These are phyloP conservation scores for Charina bottae DNA, from an alignment of 2,113 vertebrate genomes.

Conservation along the genomic window DNA sequence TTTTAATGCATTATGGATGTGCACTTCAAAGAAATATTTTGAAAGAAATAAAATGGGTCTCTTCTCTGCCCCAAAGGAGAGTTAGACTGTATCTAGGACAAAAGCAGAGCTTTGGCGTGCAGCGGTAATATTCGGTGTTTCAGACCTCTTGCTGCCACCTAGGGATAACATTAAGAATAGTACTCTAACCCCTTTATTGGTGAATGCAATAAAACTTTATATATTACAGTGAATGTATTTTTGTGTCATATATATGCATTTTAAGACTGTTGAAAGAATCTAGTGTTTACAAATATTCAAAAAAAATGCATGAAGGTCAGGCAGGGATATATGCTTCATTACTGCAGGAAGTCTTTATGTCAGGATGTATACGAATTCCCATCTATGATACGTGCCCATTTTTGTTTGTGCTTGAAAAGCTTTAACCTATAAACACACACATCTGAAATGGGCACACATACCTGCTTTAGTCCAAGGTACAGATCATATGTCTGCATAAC, in stretches of 20 bases:
- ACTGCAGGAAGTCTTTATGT: too few relatives aligned
- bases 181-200: background rate
- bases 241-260: background rate
- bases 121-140: background rate
- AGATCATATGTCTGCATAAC: background rate
- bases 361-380: background rate
- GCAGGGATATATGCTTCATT: background rate
- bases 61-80: background rate
- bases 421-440: background rate
- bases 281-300: background rate
- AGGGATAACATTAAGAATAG: constrained; percentile 53
- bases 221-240: background rate
- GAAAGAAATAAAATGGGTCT: background rate
- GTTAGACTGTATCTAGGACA: background rate
- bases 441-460: background rate
- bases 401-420: background rate
- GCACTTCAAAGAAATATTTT: background rate
- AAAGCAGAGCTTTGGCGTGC: background rate
- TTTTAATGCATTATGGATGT: background rate
- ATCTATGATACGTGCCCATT: background rate
- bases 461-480: background rate
- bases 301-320: background rate
- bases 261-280: background rate
- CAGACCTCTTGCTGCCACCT: constrained; percentile 64
- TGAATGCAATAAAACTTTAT: background rate